These are phyloP conservation scores for Acridotheres tristis DNA, from an alignment of 2,797 vertebrate species.

Conservation along the genomic window DNA sequence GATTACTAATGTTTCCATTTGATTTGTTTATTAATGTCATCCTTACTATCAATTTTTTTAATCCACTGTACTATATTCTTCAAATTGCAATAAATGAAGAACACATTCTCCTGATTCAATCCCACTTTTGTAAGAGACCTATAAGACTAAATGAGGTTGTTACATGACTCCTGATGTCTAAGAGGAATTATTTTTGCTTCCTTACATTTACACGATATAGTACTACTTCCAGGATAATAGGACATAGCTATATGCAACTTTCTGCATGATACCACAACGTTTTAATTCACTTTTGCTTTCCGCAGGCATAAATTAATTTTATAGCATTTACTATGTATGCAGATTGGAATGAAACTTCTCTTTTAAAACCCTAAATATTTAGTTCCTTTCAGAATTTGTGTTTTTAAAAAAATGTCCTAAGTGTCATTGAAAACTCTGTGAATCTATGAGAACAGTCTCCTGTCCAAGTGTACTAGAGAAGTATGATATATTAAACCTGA, in stretches of 20 bases:
- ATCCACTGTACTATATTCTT: neutral
- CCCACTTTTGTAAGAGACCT: neutral
- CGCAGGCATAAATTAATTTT: neutral
- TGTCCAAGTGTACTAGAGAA: neutral
- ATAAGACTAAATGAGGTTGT: neutral
- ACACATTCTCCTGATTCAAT: neutral
- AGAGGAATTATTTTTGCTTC: neutral
- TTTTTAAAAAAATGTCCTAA: neutral
- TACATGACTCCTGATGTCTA: neutral
- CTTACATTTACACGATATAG: neutral
- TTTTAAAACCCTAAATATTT: neutral
- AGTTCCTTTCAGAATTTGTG: neutral
- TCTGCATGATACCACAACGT: neutral
- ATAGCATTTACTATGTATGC: neutral
- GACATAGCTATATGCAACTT: neutral
- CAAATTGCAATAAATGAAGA: neutral
- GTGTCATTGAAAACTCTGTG: conserved; percentile 9
- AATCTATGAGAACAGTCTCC: neutral
- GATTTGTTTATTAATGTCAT: neutral
- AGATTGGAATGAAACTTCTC: neutral
- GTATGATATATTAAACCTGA: conserved; percentile 50
- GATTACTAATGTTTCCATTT: neutral
- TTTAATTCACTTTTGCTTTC: neutral
- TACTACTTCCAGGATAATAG: neutral
- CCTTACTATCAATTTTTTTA: neutral